These are phyloP conservation scores for Phyllostomus discolor DNA, from an alignment of 2,113 vertebrate genomes.

Conservation along the genomic window DNA sequence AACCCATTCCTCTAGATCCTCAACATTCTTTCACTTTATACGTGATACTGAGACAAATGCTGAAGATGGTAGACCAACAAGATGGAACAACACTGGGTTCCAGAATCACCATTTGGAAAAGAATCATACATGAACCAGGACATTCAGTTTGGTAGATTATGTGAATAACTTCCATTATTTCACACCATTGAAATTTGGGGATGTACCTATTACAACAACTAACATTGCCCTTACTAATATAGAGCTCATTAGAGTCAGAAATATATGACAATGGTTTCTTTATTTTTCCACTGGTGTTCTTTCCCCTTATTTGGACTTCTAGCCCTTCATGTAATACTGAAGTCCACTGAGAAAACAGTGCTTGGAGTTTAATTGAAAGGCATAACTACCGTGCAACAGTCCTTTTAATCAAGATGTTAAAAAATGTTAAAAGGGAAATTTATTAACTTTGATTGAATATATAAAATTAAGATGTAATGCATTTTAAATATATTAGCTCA, in stretches of 20 bases:
- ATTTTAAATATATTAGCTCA: constrained; percentile 74
- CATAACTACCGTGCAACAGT: constrained; percentile 58
- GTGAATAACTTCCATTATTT: neutral
- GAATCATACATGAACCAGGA: neutral
- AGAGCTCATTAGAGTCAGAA: neutral
- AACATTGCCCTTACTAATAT: neutral
- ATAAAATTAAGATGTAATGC: constrained; percentile 73
- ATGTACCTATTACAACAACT: neutral
- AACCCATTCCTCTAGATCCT: neutral
- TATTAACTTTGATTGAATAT: constrained; percentile 75
- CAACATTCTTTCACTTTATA: neutral
- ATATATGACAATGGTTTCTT: neutral
- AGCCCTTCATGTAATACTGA: constrained; percentile 52
- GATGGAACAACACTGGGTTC: neutral
- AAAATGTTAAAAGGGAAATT: constrained; percentile 73
- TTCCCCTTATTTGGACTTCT: constrained; percentile 47
- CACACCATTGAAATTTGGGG: neutral
- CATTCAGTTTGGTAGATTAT: neutral
- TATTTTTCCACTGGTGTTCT: neutral
- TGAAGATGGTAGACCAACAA: neutral
- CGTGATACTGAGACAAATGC: neutral
- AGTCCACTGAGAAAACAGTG: constrained; percentile 61
- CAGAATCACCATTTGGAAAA: neutral
- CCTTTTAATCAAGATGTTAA: constrained; percentile 76
- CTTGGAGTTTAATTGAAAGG: constrained; percentile 74